These are phyloP conservation scores for Ctenopoma kingsleyae DNA, from an alignment of 2,797 vertebrate species.

Conservation along the genomic window DNA sequence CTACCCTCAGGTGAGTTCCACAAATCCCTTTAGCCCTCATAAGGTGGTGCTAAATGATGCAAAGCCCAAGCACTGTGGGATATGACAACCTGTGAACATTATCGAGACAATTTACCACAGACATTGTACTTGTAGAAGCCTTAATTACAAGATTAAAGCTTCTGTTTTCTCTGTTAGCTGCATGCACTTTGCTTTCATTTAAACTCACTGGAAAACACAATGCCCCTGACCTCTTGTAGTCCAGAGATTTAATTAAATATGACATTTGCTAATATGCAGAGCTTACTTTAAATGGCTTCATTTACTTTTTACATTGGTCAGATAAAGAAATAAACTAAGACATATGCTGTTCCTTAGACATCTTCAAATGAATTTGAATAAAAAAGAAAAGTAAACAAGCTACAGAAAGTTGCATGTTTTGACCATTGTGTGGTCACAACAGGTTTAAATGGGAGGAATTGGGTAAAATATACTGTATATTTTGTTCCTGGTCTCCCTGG, in stretches of 20 bases:
- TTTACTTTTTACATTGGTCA: not conserved
- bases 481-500: slow-evolving; percentile 6
- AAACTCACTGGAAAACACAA: not conserved
- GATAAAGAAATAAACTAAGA: not conserved
- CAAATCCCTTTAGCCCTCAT: slow-evolving; percentile 14
- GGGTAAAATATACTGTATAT: not conserved
- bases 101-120: not conserved
- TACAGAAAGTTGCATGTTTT: not conserved
- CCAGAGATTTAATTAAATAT: slow-evolving; percentile 17
- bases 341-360: not conserved
- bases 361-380: not conserved
- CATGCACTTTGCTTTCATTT: slow-evolving; percentile 8
- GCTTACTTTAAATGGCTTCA: not conserved
- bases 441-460: not conserved
- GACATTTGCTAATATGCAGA: not conserved
- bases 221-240: not conserved
- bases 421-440: not conserved
- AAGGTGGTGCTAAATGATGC: slow-evolving; percentile 21
- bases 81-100: slow-evolving; percentile 26
- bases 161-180: slow-evolving; percentile 9
- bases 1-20: slow-evolving; percentile 21
- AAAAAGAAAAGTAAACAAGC: not conserved
- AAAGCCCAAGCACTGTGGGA: slow-evolving; percentile 9
- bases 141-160: not conserved
- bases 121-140: not conserved